These are phyloP conservation scores for Asobara japonica DNA, from an alignment of 1,140 invertebrate species.

Conservation along the genomic window DNA sequence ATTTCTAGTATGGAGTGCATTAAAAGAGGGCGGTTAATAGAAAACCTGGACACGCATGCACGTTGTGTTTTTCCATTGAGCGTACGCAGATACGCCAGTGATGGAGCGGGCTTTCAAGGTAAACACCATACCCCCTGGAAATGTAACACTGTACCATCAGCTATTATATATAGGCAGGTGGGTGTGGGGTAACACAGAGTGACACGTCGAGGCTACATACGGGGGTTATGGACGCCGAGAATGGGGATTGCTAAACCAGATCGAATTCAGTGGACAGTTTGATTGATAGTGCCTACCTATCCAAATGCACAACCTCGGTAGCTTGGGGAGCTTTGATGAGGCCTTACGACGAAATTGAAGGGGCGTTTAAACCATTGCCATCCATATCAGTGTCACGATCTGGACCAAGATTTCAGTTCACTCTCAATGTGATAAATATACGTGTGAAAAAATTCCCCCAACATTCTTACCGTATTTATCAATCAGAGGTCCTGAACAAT, in stretches of 20 bases:
- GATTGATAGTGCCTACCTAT: conserved; percentile 41
- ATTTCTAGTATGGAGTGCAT: not conserved
- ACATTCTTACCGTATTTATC: too few species aligned
- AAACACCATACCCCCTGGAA: not conserved
- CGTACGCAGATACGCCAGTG: not conserved
- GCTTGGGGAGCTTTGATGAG: not conserved
- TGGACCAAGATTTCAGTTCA: not conserved
- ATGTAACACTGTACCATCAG: conserved; percentile 5
- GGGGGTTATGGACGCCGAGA: not conserved
- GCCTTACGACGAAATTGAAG: not conserved
- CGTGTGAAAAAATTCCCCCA: too few species aligned
- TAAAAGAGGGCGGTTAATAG: not conserved
- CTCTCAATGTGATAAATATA: too few species aligned
- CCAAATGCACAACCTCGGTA: not conserved
- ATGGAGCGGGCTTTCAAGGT: not conserved
- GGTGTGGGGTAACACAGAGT: not conserved
- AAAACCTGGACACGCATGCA: not conserved
- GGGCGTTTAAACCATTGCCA: not conserved
- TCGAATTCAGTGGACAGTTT: conserved; percentile 42
- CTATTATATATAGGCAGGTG: not conserved
- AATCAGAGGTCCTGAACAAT: not conserved
- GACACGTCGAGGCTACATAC: not conserved
- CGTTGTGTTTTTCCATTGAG: not conserved
- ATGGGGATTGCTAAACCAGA: conserved; percentile 24
- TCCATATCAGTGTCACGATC: not conserved